These are phyloP conservation scores for Columba livia DNA, from an alignment of 2,113 vertebrate species.

Conservation along the genomic window DNA sequence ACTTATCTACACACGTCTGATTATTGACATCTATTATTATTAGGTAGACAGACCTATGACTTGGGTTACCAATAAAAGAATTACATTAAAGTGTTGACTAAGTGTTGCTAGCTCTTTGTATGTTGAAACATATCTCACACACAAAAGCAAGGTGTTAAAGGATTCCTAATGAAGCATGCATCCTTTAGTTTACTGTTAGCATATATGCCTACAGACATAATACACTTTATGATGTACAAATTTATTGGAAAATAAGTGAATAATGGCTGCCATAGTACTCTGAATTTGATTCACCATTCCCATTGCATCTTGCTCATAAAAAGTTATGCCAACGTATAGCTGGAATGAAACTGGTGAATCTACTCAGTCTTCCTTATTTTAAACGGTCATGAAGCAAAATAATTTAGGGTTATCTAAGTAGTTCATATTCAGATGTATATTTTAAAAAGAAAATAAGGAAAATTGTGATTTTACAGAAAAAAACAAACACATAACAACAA, in stretches of 20 bases:
- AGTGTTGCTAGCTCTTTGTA: not conserved
- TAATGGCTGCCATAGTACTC: not conserved
- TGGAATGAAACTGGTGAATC: slow-evolving; percentile 60
- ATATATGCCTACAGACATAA: not conserved
- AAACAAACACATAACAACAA: slow-evolving; percentile 37
- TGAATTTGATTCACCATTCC: slow-evolving; percentile 41
- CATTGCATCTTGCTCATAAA: not conserved
- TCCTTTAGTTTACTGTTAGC: not conserved
- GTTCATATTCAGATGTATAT: not conserved
- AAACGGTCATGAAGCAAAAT: not conserved
- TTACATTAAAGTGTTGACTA: not conserved
- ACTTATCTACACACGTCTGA: not conserved
- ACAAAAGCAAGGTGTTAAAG: not conserved
- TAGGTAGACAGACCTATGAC: not conserved
- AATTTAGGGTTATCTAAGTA: not conserved
- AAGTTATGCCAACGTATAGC: not conserved
- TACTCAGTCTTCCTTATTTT: not conserved
- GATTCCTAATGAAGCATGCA: slow-evolving; percentile 1
- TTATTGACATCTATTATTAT: not conserved
- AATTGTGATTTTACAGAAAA: slow-evolving; percentile 19
- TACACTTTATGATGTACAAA: not conserved
- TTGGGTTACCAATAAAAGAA: not conserved
- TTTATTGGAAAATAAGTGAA: not conserved
- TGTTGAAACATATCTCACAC: not conserved
- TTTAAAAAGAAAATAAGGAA: slow-evolving; percentile 24